Base-by-base conservation (phyloP, 2,113 vertebrate species). In the Piaya cayana region DNA sequence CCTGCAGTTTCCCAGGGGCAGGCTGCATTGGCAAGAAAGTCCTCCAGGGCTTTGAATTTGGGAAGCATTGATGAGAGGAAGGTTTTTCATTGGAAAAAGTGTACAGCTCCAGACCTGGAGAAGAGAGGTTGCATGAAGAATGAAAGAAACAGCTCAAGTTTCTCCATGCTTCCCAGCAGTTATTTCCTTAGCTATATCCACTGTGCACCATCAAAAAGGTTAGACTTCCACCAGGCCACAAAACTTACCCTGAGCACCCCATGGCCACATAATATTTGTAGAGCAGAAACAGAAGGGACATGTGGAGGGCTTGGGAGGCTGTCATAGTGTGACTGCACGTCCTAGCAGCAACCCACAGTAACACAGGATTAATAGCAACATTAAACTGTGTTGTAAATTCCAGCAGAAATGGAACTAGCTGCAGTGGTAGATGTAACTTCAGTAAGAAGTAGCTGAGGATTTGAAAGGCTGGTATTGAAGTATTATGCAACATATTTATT, bases 281-380 rank as follows among this genome's bases (percentile, higher is more conserved):
- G 29, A 68, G 5, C 6, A 19, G 43, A 64, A 75, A 64, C 8
- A 30, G 62, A 72, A 11, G 14, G 13, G 9, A 81, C 0, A 0
- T 23, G 18, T n/a, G 22, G 21, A 0, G 0, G 37, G 20, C 3
- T 5, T 15, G 11, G 18, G 4, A 3, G 8, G 17, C 17, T 49
- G 45, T 50, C 21, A 45, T 9, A 23, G 6, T 9, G 14, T 27
- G n/a, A 60, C 15, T 6, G 12, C 30, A 71, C 10, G 8, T 87
- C 25, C 36, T 42, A 70, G 42, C 23, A 75, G 42, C 17, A 49
- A 47, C 11, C 11, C 53, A 70, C 22, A 49, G 50, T n/a, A 59
- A 64, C 27, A 56, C 0, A 0, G 56, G 39, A 60, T 50, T 60
- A 76, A 49, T 7, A 45, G 58, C 27, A 59, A 60, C 27, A 21